These are phyloP conservation scores for Mystacides longicornis DNA, from an alignment of 2,888 invertebrate species.

Conservation along the genomic window DNA sequence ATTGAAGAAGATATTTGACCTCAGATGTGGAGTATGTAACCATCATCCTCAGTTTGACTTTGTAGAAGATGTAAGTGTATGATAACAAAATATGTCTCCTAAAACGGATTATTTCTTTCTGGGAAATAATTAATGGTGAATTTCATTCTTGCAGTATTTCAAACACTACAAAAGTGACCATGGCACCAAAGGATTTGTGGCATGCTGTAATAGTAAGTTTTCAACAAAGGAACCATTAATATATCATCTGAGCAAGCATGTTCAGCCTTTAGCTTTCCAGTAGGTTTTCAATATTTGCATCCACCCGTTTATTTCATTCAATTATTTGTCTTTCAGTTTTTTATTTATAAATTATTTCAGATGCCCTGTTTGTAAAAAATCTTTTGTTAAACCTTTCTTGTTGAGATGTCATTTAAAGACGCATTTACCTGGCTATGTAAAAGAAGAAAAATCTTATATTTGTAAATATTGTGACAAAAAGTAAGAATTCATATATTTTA, in stretches of 20 bases:
- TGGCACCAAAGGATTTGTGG: neutral
- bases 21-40: neutral
- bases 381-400: neutral
- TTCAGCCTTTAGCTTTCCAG: slow-evolving; percentile 2
- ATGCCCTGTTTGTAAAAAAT: neutral
- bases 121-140: neutral
- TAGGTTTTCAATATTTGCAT: neutral
- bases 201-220: neutral
- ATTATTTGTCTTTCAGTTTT: neutral
- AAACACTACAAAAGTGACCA: neutral
- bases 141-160: neutral
- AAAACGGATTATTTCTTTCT: neutral
- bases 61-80: neutral
- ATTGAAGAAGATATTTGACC: neutral
- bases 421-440: slow-evolving; percentile 6
- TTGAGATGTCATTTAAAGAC: neutral
- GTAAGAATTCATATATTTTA: neutral
- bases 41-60: neutral
- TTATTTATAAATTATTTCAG: neutral
- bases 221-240: neutral
- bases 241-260: neutral
- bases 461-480: slow-evolving; percentile 15
- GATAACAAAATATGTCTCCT: neutral
- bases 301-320: neutral
- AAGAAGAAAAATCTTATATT: slow-evolving; percentile 8